A percentile compares a stretch with the other conserved stretches of the same genome.
Evolutionary conservation across 2,797 vertebrate species (phyloP).

Genomic region (Mareca strepera): DNA sequence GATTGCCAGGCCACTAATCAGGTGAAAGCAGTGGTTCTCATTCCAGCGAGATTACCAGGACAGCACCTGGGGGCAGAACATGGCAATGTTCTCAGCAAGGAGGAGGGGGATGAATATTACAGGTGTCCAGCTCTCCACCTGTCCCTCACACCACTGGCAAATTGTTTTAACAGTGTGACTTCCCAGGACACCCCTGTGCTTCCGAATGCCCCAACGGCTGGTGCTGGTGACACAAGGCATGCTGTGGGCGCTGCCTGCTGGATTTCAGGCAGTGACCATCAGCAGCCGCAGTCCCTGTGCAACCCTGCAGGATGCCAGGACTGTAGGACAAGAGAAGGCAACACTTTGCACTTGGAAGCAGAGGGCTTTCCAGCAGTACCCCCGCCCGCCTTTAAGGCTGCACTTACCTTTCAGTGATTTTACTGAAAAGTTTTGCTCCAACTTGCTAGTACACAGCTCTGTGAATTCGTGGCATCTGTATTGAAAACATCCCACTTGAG

Average conservation of each 20-base stretch:
- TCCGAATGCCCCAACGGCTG: not conserved
- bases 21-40: not conserved
- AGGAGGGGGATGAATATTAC: not conserved
- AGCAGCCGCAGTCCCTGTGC: not conserved
- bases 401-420: not conserved
- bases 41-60: not conserved
- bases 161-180: not conserved
- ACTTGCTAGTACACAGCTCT: not conserved
- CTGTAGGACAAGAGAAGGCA: not conserved
- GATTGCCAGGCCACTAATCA: not conserved
- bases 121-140: not conserved
- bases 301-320: no score
- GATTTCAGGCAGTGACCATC: not conserved
- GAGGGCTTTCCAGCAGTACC: not conserved
- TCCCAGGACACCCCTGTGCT: not conserved
- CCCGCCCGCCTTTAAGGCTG: not conserved
- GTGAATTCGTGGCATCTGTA: not conserved
- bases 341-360: not conserved
- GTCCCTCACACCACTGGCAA: not conserved
- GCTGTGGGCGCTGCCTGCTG: not conserved
- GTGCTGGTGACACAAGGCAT: accelerated
- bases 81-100: not conserved
- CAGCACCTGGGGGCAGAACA: not conserved
- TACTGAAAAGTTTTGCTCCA: not conserved
- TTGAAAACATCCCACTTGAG: not conserved